A percentile compares a stretch with the other conserved stretches of the same genome.
Conservation (phyloP, 2,113 vertebrate species). For the Myotis yumanensis region DNA sequence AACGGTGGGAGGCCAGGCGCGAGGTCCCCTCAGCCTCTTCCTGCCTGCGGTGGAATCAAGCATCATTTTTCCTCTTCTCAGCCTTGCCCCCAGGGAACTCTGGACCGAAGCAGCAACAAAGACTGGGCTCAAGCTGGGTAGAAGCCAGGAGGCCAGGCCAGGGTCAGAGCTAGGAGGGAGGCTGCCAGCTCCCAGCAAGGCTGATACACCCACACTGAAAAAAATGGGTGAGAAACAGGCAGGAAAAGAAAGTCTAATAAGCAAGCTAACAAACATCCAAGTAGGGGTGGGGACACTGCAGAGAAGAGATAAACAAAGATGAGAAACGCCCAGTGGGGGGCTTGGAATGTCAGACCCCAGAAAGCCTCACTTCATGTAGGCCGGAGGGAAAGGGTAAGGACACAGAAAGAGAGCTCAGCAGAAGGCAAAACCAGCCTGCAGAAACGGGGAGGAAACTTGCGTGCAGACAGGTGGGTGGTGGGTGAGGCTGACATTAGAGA, state of each 20-base stretch:
- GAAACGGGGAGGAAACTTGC: neutral
- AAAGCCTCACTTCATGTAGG: slow-evolving; percentile 37
- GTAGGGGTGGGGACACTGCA: slow-evolving; percentile 42
- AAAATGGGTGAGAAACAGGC: slow-evolving; percentile 60
- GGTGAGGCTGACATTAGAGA: neutral
- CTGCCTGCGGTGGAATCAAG: neutral
- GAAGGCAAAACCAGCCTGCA: neutral
- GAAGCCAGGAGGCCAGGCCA: slow-evolving; percentile 67
- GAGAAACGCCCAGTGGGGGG: slow-evolving; percentile 56
- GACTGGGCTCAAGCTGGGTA: slow-evolving; percentile 53
- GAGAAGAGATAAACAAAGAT: slow-evolving; percentile 69
- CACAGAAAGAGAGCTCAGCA: neutral
- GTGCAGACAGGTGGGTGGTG: neutral
- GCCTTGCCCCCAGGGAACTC: slow-evolving; percentile 43
- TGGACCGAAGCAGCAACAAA: slow-evolving; percentile 66
- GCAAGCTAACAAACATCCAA: slow-evolving; percentile 41
- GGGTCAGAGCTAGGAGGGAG: slow-evolving; percentile 67
- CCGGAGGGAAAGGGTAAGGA: slow-evolving; percentile 11
- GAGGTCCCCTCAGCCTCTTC: neutral
- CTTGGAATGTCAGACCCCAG: slow-evolving; percentile 73
- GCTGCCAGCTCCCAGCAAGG: slow-evolving; percentile 61
- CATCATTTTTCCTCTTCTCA: slow-evolving; percentile 47
- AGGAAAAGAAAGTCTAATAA: slow-evolving; percentile 60
- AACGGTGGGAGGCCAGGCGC: neutral
- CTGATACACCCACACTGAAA: slow-evolving; percentile 55